Percentiles rank a stretch among this genome's conserved stretches.
These are phyloP conservation scores for Novumbra hubbsi DNA, from an alignment of 2,797 vertebrate species.

Conservation along the genomic window DNA sequence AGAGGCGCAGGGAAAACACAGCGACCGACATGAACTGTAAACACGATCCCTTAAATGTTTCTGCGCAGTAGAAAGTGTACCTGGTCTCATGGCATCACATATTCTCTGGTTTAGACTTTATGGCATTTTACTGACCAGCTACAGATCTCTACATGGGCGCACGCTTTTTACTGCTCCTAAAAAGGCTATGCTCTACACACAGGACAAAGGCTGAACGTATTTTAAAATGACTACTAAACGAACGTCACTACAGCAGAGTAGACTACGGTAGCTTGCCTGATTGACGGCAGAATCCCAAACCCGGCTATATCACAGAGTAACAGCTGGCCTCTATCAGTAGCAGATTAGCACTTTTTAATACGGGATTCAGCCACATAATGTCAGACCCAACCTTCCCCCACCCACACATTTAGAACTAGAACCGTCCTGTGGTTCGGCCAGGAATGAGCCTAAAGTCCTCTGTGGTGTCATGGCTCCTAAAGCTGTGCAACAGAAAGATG, in stretches of 20 bases:
- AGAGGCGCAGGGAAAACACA: not conserved
- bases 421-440: slow-evolving; percentile 27
- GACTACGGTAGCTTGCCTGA: not conserved
- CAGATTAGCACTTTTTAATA: slow-evolving; percentile 40
- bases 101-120: not conserved
- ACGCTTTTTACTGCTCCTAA: not conserved
- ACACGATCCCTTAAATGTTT: slow-evolving; percentile 22
- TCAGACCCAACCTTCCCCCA: not conserved
- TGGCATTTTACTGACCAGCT: not conserved
- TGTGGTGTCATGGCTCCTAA: slow-evolving; percentile 20
- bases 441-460: slow-evolving; percentile 33
- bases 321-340: slow-evolving; percentile 34
- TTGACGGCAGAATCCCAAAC: not conserved
- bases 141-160: not conserved
- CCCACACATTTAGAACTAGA: not conserved
- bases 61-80: not conserved
- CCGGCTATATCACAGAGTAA: slow-evolving; percentile 10
- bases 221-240: not conserved
- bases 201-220: not conserved
- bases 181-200: not conserved
- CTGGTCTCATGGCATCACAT: not conserved
- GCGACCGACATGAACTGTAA: slow-evolving; percentile 13
- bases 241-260: not conserved
- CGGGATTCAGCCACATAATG: slow-evolving; percentile 12
- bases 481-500: not conserved